phyloP scores from a whole-genome alignment of 2,888 invertebrate species.

The Tetragonisca angustula region DNA sequence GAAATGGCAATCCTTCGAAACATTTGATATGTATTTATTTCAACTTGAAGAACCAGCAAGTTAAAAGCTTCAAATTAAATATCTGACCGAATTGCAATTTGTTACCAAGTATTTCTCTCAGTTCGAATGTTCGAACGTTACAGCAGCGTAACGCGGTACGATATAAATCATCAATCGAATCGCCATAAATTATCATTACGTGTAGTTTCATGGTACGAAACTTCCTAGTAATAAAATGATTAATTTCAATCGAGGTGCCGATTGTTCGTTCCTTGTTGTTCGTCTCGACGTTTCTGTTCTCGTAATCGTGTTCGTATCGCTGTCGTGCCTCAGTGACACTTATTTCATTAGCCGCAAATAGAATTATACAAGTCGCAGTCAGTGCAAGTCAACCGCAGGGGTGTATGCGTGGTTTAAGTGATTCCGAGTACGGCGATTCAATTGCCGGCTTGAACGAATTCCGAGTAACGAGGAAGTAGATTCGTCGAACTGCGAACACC shows the following conservation, averaged over 20 bases:
- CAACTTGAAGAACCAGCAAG: no score
- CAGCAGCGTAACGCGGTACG: no score
- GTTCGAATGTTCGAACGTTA: no score
- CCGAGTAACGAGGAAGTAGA: slow-evolving; percentile 51
- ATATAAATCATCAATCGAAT: no score
- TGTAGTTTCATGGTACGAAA: background rate
- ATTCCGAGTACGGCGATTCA: slow-evolving; percentile 68
- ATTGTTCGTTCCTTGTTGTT: slow-evolving; percentile 25
- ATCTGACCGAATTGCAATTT: no score
- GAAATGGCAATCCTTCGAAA: no score
- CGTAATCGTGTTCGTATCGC: slow-evolving; percentile 61
- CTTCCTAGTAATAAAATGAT: background rate
- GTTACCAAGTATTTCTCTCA: no score
- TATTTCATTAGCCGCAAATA: slow-evolving; percentile 74
- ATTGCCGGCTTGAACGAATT: slow-evolving; percentile 64
- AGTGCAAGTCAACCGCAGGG: slow-evolving; percentile 40
- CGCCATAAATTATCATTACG: no score
- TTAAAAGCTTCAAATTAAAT: no score
- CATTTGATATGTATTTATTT: no score
- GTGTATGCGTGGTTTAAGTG: slow-evolving; percentile 57
- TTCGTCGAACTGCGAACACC: slow-evolving; percentile 30
- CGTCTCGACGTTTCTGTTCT: slow-evolving; percentile 48
- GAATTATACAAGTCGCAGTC: slow-evolving; percentile 72
- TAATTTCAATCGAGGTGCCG: slow-evolving; percentile 56
- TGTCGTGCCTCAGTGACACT: slow-evolving; percentile 67